Conservation (phyloP, 2,113 vertebrate genomes). For the Thinocorus orbignyianus region DNA sequence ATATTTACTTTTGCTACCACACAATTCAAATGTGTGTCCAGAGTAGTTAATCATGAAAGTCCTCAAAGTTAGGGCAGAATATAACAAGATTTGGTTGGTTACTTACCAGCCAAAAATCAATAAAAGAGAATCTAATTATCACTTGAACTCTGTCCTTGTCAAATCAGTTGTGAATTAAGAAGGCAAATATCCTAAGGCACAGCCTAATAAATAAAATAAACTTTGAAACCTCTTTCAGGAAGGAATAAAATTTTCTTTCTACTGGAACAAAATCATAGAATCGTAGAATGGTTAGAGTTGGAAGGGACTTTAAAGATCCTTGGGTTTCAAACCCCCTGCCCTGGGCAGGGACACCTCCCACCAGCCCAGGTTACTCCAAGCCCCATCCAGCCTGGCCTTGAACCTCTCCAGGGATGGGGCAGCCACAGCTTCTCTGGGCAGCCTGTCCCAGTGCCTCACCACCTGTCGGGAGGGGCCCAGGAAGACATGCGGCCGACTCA, state of each 20-base stretch:
- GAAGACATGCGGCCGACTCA: too few relatives aligned
- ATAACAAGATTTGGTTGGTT: slow-evolving; percentile 17
- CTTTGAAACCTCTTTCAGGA: background rate
- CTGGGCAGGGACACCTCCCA: too few relatives aligned
- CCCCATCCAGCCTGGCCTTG: too few relatives aligned
- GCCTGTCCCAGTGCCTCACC: too few relatives aligned
- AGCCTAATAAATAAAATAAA: slow-evolving; percentile 13
- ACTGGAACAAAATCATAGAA: too few relatives aligned
- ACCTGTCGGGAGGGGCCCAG: too few relatives aligned
- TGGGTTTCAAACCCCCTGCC: too few relatives aligned
- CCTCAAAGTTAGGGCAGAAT: background rate
- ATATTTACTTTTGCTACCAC: background rate
- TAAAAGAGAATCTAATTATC: slow-evolving; percentile 20
- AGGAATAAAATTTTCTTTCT: background rate
- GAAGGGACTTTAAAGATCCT: too few relatives aligned
- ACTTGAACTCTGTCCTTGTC: background rate
- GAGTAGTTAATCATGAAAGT: background rate
- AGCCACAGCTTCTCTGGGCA: too few relatives aligned
- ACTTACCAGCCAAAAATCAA: background rate
- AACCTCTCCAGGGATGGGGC: too few relatives aligned
- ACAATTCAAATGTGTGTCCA: background rate
- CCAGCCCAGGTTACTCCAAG: too few relatives aligned
- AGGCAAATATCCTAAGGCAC: background rate
- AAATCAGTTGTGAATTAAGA: slow-evolving; percentile 17
- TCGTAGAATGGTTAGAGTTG: too few relatives aligned